Conservation (phyloP, 2,113 vertebrate genomes). For the Terrapene triunguis region DNA sequence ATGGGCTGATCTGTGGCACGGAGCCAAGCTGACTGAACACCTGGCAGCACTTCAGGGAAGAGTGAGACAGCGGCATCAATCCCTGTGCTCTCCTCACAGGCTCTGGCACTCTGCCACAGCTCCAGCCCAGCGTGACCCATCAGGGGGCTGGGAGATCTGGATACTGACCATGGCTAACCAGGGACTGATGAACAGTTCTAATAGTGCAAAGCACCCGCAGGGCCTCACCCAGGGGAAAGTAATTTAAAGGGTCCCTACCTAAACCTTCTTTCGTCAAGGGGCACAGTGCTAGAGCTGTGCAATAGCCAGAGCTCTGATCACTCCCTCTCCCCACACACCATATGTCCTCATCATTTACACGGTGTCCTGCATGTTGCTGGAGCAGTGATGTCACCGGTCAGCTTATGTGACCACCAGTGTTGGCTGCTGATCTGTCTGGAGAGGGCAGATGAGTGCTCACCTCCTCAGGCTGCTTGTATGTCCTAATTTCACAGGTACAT, state of each 20-base stretch:
- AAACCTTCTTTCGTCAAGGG: neutral
- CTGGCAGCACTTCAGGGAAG: neutral
- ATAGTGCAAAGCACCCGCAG: neutral
- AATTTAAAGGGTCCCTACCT: neutral
- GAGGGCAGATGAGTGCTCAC: neutral
- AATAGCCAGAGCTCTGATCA: rapidly evolving
- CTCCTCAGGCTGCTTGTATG: neutral
- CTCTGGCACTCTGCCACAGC: neutral
- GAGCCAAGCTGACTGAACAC: neutral
- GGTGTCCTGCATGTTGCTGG: neutral
- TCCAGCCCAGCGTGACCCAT: neutral
- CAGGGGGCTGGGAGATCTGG: rapidly evolving
- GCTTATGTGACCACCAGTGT: rapidly evolving
- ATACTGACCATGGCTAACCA: neutral
- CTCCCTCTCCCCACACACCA: rapidly evolving
- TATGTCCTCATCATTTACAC: neutral
- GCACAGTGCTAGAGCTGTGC: neutral
- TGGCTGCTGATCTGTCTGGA: neutral
- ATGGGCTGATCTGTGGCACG: neutral
- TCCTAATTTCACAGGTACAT: neutral
- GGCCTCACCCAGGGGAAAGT: neutral
- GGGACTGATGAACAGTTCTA: neutral
- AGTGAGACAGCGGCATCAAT: neutral
- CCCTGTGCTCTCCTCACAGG: rapidly evolving
- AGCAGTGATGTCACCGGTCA: rapidly evolving